These are phyloP conservation scores for Bombus confusus DNA, from an alignment of 1,140 invertebrate species.

Conservation along the genomic window DNA sequence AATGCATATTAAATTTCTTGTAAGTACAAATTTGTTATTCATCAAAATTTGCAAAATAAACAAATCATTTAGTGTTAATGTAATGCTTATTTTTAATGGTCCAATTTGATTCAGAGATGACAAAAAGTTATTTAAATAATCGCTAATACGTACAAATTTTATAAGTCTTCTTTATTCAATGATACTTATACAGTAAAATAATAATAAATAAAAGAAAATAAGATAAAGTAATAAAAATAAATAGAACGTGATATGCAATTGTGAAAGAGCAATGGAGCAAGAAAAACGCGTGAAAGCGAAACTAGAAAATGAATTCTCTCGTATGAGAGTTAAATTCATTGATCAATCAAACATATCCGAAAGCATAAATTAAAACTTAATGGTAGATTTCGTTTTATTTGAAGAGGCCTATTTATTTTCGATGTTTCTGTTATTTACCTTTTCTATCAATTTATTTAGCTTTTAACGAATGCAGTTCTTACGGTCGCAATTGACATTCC, in stretches of 20 bases:
- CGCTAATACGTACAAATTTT: too few relatives aligned
- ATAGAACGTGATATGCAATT: too few relatives aligned
- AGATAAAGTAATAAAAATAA: neutral
- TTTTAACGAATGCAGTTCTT: conserved; percentile 1
- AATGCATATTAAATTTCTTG: conserved; percentile 22
- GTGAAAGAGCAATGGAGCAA: conserved; percentile 8
- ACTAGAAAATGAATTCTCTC: neutral
- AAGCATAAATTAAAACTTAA: neutral
- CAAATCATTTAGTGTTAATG: neutral
- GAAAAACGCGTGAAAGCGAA: conserved; percentile 15
- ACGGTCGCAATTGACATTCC: neutral
- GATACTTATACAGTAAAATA: neutral
- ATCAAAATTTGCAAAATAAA: neutral
- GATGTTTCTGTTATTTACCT: neutral
- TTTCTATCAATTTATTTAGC: neutral
- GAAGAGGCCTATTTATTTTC: neutral
- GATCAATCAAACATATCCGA: neutral
- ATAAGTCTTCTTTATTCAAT: neutral
- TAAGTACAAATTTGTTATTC: conserved; percentile 14
- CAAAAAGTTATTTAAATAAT: neutral
- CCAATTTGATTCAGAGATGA: too few relatives aligned
- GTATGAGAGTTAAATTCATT: too few relatives aligned
- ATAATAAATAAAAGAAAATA: neutral
- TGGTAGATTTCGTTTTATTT: neutral
- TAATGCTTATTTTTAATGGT: neutral